phyloP scores from a whole-genome alignment of 2,797 vertebrate genomes.

The Syngnathus rostellatus region DNA sequence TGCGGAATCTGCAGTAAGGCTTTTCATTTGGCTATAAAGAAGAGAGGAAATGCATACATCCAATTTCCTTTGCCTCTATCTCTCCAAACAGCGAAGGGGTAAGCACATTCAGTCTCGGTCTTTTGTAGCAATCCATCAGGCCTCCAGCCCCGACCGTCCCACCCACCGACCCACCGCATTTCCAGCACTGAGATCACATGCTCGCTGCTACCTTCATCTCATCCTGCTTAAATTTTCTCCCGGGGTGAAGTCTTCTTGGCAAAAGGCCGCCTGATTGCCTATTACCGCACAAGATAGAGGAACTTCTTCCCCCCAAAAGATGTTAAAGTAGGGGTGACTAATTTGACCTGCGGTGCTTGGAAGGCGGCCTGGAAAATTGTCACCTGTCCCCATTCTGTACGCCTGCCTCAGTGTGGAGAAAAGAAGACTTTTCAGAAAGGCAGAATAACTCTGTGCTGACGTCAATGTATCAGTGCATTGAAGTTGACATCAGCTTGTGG shows the following conservation, averaged over 20 bases:
- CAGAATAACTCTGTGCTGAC: slow-evolving; percentile 25
- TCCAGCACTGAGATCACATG: slow-evolving; percentile 34
- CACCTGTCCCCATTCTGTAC: not conserved
- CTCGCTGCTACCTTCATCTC: slow-evolving; percentile 38
- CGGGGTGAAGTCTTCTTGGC: slow-evolving; percentile 32
- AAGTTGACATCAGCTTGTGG: not conserved
- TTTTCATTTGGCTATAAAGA: slow-evolving; percentile 41
- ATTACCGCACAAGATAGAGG: slow-evolving; percentile 15
- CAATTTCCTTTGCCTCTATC: slow-evolving; percentile 8
- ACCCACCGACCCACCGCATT: slow-evolving; percentile 6
- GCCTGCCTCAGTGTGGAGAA: slow-evolving; percentile 11
- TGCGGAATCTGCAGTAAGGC: not conserved
- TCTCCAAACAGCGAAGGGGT: slow-evolving; percentile 14
- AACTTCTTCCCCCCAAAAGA: slow-evolving; percentile 8
- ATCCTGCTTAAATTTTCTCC: slow-evolving; percentile 25
- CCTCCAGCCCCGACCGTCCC: slow-evolving; percentile 23
- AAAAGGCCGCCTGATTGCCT: slow-evolving; percentile 29
- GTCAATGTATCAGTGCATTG: slow-evolving; percentile 23
- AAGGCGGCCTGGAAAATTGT: slow-evolving; percentile 11
- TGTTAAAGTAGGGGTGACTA: slow-evolving; percentile 13
- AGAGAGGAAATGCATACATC: slow-evolving; percentile 18
- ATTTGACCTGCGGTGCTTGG: slow-evolving; percentile 5
- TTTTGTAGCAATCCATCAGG: slow-evolving; percentile 33
- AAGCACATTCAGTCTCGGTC: slow-evolving; percentile 25
- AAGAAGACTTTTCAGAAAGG: slow-evolving; percentile 1